A percentile compares a stretch with the other conserved stretches of the same genome.
Conservation (phyloP, 2,113 vertebrate species). For the Gobiocypris rarus region DNA sequence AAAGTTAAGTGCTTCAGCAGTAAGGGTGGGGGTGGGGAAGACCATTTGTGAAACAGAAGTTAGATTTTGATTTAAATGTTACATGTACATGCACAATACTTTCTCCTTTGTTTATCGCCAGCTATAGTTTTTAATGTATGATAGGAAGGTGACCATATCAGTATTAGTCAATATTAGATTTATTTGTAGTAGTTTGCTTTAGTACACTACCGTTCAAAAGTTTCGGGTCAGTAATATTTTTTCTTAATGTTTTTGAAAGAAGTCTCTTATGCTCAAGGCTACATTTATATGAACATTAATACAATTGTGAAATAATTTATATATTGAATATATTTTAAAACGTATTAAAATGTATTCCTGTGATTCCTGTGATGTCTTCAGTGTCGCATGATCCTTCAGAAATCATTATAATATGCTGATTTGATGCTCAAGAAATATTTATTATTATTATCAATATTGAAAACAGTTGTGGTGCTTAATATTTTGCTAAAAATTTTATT, state of each 20-base stretch:
- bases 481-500: not conserved
- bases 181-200: not conserved
- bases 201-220: not conserved
- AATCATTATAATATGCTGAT: not conserved
- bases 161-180: not conserved
- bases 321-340: not conserved
- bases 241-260: not conserved
- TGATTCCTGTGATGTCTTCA: too few relatives aligned
- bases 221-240: not conserved
- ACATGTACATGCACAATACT: not conserved
- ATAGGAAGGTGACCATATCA: not conserved
- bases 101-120: not conserved
- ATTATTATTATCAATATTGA: not conserved
- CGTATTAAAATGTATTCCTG: not conserved
- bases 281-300: not conserved
- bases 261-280: not conserved
- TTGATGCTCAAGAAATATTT: not conserved
- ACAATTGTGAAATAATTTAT: too few relatives aligned
- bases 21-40: not conserved
- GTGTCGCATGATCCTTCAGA: not conserved
- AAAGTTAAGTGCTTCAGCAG: conserved; percentile 36
- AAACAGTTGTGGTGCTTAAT: not conserved
- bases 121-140: not conserved
- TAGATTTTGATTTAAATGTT: not conserved
- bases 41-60: not conserved